phyloP scores from a whole-genome alignment of 2,888 invertebrate species.

The Euzetes globulus region DNA sequence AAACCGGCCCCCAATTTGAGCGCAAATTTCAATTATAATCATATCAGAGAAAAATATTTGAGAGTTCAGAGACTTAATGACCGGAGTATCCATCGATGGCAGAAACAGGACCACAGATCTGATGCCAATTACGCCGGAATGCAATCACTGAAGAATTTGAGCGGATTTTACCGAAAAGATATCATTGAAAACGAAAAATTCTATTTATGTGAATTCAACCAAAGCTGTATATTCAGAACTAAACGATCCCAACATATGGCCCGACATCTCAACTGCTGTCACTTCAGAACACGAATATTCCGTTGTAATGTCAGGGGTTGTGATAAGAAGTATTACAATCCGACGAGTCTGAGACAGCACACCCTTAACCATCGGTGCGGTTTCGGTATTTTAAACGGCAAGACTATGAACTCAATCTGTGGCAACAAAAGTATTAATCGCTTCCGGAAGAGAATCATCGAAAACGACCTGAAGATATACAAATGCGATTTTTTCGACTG shows the following conservation, averaged over 20 bases:
- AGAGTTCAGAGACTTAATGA: neutral
- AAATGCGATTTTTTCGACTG: neutral
- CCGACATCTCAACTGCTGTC: slow-evolving; percentile 1
- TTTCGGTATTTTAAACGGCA: neutral
- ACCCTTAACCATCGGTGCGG: slow-evolving; percentile 4
- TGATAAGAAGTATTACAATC: neutral
- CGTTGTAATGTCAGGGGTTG: neutral
- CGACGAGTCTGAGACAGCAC: neutral
- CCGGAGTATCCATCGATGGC: neutral
- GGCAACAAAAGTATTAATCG: neutral
- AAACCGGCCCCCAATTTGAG: neutral
- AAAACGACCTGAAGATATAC: neutral
- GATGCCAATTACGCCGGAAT: neutral
- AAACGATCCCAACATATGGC: neutral
- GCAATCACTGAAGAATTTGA: slow-evolving; percentile 2
- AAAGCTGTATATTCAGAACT: neutral
- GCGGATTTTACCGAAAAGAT: neutral
- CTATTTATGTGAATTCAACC: neutral
- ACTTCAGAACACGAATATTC: neutral
- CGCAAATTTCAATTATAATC: neutral
- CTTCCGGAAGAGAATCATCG: neutral
- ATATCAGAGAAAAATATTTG: neutral
- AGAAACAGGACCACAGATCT: neutral
- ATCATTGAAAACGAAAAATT: neutral
- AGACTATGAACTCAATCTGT: neutral